phyloP scores from a whole-genome alignment of 2,797 vertebrate genomes.

The Cossypha dichroa region DNA sequence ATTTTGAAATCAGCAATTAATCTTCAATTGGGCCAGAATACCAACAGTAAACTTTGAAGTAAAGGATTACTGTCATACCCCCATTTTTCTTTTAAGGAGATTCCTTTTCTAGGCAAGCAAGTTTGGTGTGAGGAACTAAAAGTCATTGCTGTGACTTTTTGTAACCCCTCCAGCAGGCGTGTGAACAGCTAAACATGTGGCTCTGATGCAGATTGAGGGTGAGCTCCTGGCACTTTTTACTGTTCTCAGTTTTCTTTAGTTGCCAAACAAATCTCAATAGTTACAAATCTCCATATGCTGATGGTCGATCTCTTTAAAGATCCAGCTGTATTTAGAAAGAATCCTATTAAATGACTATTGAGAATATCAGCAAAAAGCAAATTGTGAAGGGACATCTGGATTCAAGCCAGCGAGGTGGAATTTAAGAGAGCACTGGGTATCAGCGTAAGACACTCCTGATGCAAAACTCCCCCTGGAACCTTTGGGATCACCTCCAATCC shows the following conservation, averaged over 20 bases:
- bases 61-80: background rate
- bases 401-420: background rate
- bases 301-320: background rate
- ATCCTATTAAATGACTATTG: background rate
- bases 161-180: conserved; percentile 64
- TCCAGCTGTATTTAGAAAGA: background rate
- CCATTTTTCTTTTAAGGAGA: conserved; percentile 1
- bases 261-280: background rate
- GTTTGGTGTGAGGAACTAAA: conserved; percentile 61
- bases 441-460: background rate
- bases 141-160: conserved; percentile 48
- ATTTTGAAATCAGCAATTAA: conserved; percentile 5
- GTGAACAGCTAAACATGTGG: conserved; percentile 81
- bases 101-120: conserved; percentile 11
- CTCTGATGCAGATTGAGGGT: conserved; percentile 72
- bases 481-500: background rate
- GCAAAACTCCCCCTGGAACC: background rate
- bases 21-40: background rate
- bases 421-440: background rate
- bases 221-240: conserved; percentile 81
- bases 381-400: background rate
- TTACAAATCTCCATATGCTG: background rate
- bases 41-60: background rate
- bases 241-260: conserved; percentile 20
- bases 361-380: background rate